Base-by-base conservation (phyloP, 2,113 vertebrate genomes). In the Limanda limanda region DNA sequence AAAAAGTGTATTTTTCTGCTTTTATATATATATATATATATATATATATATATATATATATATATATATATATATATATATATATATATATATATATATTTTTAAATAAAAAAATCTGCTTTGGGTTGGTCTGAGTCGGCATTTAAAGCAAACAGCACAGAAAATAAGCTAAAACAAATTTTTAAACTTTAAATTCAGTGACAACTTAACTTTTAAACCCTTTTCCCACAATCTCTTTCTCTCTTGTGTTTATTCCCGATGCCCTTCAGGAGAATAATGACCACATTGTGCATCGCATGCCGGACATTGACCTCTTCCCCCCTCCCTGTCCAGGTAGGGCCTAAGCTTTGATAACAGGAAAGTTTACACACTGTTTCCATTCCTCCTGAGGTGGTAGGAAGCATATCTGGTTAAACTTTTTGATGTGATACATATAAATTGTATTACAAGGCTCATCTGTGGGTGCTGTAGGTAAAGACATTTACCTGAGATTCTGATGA, bases 211-310 rank as follows among this genome's bases (percentile, higher is more conserved):
- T 65, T 47, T 74, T 35, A 35, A 57, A n/a, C 60, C n/a, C 25
- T 48, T 15, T 18, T 18, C 14, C 14, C 17, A 18, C 5, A 5
- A 3, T 51, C n/a, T 23, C 31, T 62, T 3, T 40, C 12, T 62
- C 21, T 68, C 13, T 70, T 2, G 2, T 57, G 9, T 1, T 67
- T 15, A 40, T 23, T 51, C 1, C 14, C 37, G 12, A n/a, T 3
- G 0, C 40, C 27, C 35, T 59, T 31, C 75, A 93, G 94, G 84
- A 83, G 37, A 20, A 79, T 42, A 83, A 72, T 12, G 71, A 88
- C 54, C 95, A 95, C 65, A 51, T 89, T 51, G 86, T 95, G 21
- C 91, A 90, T 79, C 90, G 89, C 18, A 88, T 94, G 86, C 88
- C 93, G 31, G 75, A 87, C 52, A 48, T 90, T 23, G 68, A 88